These are phyloP conservation scores for Zosterops borbonicus DNA, from an alignment of 2,113 vertebrate genomes.

Conservation along the genomic window DNA sequence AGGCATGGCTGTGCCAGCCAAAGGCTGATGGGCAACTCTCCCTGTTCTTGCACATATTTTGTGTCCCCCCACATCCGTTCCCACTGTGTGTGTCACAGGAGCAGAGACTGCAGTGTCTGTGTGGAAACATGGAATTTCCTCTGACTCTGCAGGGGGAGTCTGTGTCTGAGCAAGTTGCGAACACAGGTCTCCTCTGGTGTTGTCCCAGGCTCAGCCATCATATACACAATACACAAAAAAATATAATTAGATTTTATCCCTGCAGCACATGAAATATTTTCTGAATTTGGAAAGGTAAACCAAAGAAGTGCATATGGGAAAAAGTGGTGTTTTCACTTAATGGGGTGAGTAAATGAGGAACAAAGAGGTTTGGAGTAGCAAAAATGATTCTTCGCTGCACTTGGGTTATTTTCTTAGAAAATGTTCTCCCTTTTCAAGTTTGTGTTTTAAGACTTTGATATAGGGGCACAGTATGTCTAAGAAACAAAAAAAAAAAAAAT, in stretches of 20 bases:
- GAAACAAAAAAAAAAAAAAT: neutral
- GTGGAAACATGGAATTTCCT: neutral
- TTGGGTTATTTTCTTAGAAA: neutral
- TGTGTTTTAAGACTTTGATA: neutral
- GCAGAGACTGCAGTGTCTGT: accelerated
- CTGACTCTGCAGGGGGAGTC: neutral
- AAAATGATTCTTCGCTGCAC: neutral
- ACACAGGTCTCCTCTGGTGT: neutral
- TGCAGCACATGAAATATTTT: neutral
- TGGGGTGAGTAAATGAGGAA: neutral
- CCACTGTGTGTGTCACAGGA: neutral
- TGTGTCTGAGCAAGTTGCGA: accelerated
- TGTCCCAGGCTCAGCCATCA: neutral
- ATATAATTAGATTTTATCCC: neutral
- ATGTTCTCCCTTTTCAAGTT: neutral
- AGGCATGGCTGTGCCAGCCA: neutral
- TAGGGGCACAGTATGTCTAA: neutral
- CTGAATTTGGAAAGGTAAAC: neutral
- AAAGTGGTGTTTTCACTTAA: neutral
- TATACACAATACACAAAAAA: neutral
- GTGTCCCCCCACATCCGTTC: neutral
- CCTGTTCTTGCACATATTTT: accelerated
- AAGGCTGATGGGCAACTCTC: neutral
- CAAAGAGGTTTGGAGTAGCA: neutral
- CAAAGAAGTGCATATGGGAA: neutral